phyloP scores from a whole-genome alignment of 2,797 vertebrate species.

The Chiloscyllium punctatum region DNA sequence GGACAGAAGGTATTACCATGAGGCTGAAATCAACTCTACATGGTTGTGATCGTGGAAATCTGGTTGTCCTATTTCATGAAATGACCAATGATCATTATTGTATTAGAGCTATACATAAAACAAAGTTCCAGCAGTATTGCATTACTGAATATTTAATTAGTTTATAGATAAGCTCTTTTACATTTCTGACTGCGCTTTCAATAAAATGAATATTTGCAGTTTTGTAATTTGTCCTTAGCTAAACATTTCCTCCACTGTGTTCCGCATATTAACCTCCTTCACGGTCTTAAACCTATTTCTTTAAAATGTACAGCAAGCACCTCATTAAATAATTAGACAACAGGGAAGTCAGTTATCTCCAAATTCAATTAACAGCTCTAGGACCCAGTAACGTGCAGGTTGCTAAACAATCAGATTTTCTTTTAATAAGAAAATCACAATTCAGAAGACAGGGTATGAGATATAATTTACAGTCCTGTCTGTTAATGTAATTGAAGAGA shows the following conservation, averaged over 20 bases:
- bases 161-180: not conserved
- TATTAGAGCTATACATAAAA: no score
- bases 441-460: not conserved
- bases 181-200: not conserved
- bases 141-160: not conserved
- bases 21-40: not conserved
- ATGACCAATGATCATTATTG: not conserved
- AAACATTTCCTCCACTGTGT: not conserved
- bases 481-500: not conserved
- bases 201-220: not conserved
- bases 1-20: not conserved
- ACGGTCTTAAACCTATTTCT: not conserved
- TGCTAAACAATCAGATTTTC: not conserved
- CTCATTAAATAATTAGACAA: not conserved
- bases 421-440: not conserved
- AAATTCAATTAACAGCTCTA: not conserved
- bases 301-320: not conserved
- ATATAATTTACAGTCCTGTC: not conserved
- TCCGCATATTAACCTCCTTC: not conserved
- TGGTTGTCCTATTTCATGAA: not conserved
- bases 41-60: not conserved
- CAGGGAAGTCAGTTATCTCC: not conserved
- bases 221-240: not conserved
- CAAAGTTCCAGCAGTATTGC: not conserved
- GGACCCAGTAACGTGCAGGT: conserved; percentile 16